These are phyloP conservation scores for Epistrophe grossulariae DNA, from an alignment of 2,888 invertebrate genomes.

Conservation along the genomic window DNA sequence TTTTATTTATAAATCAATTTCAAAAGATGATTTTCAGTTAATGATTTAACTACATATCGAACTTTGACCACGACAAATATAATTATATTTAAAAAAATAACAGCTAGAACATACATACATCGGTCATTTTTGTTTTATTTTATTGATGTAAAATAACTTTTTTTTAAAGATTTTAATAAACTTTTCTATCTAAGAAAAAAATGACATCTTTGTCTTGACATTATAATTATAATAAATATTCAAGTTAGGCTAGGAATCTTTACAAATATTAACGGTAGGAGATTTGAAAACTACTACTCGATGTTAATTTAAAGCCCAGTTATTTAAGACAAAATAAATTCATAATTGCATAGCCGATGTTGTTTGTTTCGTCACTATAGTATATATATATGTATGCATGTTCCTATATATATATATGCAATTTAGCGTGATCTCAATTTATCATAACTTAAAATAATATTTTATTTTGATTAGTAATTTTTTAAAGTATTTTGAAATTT, in stretches of 20 bases:
- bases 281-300: constrained; percentile 15
- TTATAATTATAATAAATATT: constrained; percentile 22
- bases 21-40: neutral
- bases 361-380: neutral
- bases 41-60: neutral
- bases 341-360: neutral
- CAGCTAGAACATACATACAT: neutral
- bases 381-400: neutral
- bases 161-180: constrained; percentile 3
- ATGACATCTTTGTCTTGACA: constrained; percentile 20
- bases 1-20: neutral
- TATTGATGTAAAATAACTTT: constrained; percentile 25
- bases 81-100: neutral
- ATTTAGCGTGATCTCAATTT: neutral
- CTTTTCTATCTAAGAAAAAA: constrained; percentile 21
- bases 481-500: neutral
- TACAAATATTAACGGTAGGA: constrained; percentile 25
- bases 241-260: constrained; percentile 48
- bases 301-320: constrained; percentile 16
- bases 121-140: constrained; percentile 8
- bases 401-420: no score
- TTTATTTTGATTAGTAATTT: neutral
- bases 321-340: neutral
- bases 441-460: neutral
- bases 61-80: neutral